Base-by-base conservation (phyloP, 2,888 invertebrate species). In the Allacma fusca region DNA sequence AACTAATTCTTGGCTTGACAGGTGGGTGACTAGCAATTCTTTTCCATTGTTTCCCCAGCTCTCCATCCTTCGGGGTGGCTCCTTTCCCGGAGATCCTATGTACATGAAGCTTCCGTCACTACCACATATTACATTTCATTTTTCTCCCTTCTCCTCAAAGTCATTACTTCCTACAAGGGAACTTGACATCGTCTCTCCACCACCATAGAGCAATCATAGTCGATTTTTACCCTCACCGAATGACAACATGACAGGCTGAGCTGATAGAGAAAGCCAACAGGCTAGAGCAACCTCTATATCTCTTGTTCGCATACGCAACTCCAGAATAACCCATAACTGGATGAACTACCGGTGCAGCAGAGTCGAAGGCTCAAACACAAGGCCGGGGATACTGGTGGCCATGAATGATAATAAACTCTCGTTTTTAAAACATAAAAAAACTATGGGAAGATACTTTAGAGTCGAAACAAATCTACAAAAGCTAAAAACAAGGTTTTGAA, bases 11-110 rank as follows among this genome's bases (percentile, higher is more conserved):
- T 50, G 50, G 50, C 13, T 13, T 62, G 62, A 62, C 62, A 62
- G 57, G 57, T 57, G 57, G 62, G 62, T 62, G 62, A 62, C 62
- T 62, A 12, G 19, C 2, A 62, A 62, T 23, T 62, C 16, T 62
- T 26, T 62, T 62, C 16, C 26, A 24, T 24, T 62, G 26, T 26
- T 62, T 62, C n/a, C 62, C 26, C 24, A 23, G 23, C 24, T 62
- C 24, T 12, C 24, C 21, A 2, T 62, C n/a, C 23, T 26, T 7
- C 62, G 19, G 16, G 9, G 2, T n/a, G 5, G n/a, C 50, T 50
- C 16, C 50, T 50, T 50, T 16, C 16, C n/a, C 50, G 16, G 50
- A 50, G 50, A 34, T 9, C 34, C 34, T 34, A 34, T 34, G 34
- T 34, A 34, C 34, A 34, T 34, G 34, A 34, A 19, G 16, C 50